phyloP scores from a whole-genome alignment of 2,797 vertebrate species.

The Loris lydekkerianus region DNA sequence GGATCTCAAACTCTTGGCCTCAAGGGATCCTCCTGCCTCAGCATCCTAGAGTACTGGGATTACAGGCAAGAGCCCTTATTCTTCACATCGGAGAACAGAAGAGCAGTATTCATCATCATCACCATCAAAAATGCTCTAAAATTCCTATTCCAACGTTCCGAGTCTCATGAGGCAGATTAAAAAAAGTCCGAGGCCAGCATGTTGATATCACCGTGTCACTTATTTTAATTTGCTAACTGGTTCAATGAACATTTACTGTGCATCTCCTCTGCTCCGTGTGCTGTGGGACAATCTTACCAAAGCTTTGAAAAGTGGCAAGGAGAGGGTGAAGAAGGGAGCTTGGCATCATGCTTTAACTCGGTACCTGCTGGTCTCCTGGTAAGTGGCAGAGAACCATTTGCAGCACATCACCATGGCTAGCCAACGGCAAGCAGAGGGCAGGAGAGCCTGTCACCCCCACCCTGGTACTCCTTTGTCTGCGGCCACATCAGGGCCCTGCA shows the following conservation, averaged over 20 bases:
- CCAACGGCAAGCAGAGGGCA: neutral
- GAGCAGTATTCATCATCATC: neutral
- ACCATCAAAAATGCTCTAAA: neutral
- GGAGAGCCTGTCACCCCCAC: neutral
- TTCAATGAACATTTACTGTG: neutral
- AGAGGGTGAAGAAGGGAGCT: neutral
- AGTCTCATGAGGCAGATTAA: neutral
- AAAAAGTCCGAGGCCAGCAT: slow-evolving; percentile 27
- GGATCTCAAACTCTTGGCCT: no score
- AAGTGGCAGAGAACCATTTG: neutral
- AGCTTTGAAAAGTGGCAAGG: neutral
- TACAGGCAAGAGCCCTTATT: neutral
- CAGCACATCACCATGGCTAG: neutral
- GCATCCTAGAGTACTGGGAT: no score
- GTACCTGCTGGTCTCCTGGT: neutral
- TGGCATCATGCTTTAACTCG: neutral
- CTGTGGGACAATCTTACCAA: neutral
- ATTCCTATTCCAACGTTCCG: neutral
- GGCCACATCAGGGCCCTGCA: neutral
- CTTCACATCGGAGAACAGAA: neutral
- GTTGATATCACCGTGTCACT: neutral
- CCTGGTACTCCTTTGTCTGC: neutral
- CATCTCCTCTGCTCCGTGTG: neutral
- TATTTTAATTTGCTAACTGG: slow-evolving; percentile 2
- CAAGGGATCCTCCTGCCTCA: no score